Evolutionary conservation across 2,797 vertebrate species (phyloP).

Genomic region (Coccyzus lansbergi): DNA sequence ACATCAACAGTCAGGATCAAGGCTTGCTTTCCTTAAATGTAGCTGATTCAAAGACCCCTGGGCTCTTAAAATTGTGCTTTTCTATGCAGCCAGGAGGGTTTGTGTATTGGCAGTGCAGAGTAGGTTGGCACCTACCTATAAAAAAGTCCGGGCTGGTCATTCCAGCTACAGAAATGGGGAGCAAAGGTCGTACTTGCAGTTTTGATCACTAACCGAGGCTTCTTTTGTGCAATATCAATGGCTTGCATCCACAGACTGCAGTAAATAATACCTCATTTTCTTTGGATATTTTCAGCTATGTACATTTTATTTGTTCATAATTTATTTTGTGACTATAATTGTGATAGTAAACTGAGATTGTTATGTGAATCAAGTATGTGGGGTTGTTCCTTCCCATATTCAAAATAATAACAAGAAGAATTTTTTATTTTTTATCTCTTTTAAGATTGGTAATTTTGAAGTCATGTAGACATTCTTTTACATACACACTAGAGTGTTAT

Average conservation of each 20-base stretch:
- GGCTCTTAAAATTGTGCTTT: background rate
- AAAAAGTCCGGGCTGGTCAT: background rate
- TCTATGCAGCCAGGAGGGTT: background rate
- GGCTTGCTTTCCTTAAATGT: background rate
- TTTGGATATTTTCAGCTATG: background rate
- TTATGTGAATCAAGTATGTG: background rate
- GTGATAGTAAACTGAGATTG: background rate
- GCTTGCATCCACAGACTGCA: background rate
- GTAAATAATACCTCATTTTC: background rate
- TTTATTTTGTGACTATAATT: background rate
- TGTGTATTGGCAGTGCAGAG: background rate
- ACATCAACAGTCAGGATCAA: background rate
- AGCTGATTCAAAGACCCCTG: background rate
- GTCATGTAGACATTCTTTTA: background rate
- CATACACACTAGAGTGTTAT: rapidly evolving
- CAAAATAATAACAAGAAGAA: background rate
- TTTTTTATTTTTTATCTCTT: background rate
- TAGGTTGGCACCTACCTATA: background rate
- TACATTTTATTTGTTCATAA: background rate
- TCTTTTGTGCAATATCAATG: background rate
- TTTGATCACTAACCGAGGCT: background rate
- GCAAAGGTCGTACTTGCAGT: background rate
- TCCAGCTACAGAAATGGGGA: background rate
- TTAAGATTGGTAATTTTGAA: background rate
- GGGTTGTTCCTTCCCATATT: background rate